A percentile compares a stretch with the other conserved stretches of the same genome.
Evolutionary conservation across 1,140 invertebrate species (phyloP).

Genomic region (Pachyrhynchus sulphureomaculatus): DNA sequence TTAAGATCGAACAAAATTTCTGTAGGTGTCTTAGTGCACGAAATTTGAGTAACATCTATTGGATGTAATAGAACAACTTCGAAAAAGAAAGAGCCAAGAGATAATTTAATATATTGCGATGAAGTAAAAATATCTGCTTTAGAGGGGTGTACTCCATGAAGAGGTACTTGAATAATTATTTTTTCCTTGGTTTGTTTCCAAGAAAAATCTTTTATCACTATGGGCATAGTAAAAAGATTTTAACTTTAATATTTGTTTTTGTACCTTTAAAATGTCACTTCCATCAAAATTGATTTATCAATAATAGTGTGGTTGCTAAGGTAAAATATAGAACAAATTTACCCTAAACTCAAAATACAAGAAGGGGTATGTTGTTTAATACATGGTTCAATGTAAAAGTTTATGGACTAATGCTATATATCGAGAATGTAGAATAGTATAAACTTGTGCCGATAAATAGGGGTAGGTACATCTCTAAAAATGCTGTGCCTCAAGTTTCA

Average conservation of each 20-base stretch:
- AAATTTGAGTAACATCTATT: slow-evolving; percentile 59
- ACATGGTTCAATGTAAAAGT: no score
- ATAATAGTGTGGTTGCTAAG: not conserved
- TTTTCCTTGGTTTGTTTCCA: slow-evolving; percentile 65
- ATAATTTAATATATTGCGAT: slow-evolving; percentile 65
- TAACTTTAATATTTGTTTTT: slow-evolving; percentile 10
- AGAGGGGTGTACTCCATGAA: slow-evolving; percentile 54
- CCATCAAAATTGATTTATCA: slow-evolving; percentile 8
- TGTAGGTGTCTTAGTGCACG: slow-evolving; percentile 58
- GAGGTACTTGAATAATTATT: slow-evolving; percentile 60
- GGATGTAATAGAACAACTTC: slow-evolving; percentile 63
- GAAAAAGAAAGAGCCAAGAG: slow-evolving; percentile 66
- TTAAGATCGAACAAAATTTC: slow-evolving; percentile 62
- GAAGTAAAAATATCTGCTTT: slow-evolving; percentile 65
- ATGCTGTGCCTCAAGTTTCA: no score
- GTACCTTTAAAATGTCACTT: no score
- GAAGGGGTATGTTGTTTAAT: no score
- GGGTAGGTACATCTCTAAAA: no score
- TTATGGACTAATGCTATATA: no score
- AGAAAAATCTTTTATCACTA: slow-evolving; percentile 66
- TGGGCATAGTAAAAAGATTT: slow-evolving; percentile 61
- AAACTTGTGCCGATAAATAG: no score
- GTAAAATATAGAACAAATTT: no score
- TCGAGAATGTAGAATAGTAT: no score
- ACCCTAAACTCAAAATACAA: no score